phyloP scores from a whole-genome alignment of 2,113 vertebrate genomes.

The Scomber japonicus region DNA sequence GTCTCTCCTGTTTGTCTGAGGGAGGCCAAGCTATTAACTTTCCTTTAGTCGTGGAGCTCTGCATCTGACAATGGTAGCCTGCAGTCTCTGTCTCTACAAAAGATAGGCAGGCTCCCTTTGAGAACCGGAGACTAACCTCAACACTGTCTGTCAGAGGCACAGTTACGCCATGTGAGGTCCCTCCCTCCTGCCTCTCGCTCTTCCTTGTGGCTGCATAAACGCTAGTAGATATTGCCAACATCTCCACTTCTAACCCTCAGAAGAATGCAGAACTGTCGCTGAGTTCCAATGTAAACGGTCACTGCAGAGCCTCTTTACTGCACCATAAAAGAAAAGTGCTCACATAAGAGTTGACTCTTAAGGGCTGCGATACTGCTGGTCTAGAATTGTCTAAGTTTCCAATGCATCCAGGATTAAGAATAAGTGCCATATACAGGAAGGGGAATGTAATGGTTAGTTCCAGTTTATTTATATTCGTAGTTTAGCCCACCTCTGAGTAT shows the following conservation, averaged over 20 bases:
- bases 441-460: conserved; percentile 5
- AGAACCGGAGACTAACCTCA: conserved; percentile 43
- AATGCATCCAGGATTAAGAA: conserved; percentile 22
- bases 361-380: background rate
- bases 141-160: conserved; percentile 53
- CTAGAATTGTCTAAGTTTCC: background rate
- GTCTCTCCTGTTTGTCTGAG: conserved; percentile 39
- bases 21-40: conserved; percentile 70
- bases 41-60: conserved; percentile 46
- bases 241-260: conserved; percentile 58
- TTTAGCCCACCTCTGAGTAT: background rate
- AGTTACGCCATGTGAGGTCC: conserved; percentile 41
- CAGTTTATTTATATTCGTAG: background rate
- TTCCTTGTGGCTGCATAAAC: conserved; percentile 46
- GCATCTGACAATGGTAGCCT: conserved; percentile 49
- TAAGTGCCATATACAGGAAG: background rate
- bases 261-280: conserved; percentile 46
- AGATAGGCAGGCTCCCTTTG: conserved; percentile 66
- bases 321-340: conserved; percentile 7
- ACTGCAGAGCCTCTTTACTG: conserved; percentile 10
- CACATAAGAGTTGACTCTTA: conserved; percentile 15
- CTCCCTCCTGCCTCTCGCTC: conserved; percentile 45
- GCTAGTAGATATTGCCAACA: conserved; percentile 43
- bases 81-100: conserved; percentile 54
- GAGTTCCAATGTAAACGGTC: conserved; percentile 35